A percentile compares a stretch with the other conserved stretches of the same genome.
These are phyloP conservation scores for Gonioctena quinquepunctata DNA, from an alignment of 1,140 invertebrate species.

Conservation along the genomic window DNA sequence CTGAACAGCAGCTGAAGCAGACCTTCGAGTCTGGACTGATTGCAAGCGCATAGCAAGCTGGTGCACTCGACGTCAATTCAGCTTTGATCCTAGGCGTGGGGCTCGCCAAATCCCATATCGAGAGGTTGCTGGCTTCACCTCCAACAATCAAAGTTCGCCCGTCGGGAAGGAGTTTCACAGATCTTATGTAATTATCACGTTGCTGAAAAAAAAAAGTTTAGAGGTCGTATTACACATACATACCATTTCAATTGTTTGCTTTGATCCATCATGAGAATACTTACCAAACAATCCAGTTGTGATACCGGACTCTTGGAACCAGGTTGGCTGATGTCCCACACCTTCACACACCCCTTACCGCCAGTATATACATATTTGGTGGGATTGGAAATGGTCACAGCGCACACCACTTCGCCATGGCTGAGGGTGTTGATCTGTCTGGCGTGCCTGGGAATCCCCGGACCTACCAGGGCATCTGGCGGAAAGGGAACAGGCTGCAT, in stretches of 20 bases:
- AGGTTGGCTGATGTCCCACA: conserved; percentile 78
- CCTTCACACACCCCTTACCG: conserved; percentile 90
- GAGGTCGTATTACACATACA: too few relatives aligned
- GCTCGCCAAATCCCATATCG: conserved; percentile 87
- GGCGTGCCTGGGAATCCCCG: conserved; percentile 91
- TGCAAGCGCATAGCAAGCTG: conserved; percentile 86
- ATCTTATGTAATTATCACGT: conserved; percentile 89
- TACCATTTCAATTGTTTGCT: too few relatives aligned
- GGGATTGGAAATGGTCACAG: conserved; percentile 86
- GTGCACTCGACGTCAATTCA: conserved; percentile 92
- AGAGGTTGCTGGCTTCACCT: conserved; percentile 86
- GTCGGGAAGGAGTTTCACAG: conserved; percentile 91
- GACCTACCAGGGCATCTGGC: conserved; percentile 86
- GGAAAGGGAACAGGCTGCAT: conserved; percentile 94
- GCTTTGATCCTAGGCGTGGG: conserved; percentile 89
- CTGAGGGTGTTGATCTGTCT: conserved; percentile 88
- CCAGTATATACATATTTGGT: conserved; percentile 95
- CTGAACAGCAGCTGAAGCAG: conserved; percentile 96
- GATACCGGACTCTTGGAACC: conserved; percentile 76
- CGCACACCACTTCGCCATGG: conserved; percentile 94
- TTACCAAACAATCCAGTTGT: conserved; percentile 78
- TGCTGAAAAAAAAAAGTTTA: too few relatives aligned
- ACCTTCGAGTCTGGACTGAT: conserved; percentile 90
- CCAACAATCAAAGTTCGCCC: conserved; percentile 89
- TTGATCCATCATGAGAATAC: too few relatives aligned